phyloP scores from a whole-genome alignment of 2,888 invertebrate genomes.

The Chesias legatella region DNA sequence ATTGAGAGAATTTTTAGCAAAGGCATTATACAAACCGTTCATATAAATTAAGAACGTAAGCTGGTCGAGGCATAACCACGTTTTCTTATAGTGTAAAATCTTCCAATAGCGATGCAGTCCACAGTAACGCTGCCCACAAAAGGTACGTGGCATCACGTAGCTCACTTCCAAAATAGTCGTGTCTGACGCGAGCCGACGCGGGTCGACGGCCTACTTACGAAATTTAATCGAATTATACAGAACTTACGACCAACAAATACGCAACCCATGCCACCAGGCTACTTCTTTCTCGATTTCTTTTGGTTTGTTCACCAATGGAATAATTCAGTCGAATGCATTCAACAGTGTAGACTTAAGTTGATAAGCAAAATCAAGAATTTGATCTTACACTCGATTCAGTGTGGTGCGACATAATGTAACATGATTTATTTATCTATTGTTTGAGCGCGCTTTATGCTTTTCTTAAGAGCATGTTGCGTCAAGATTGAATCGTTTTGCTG shows the following conservation, averaged over 20 bases:
- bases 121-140: conserved; percentile 57
- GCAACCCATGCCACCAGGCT: conserved; percentile 37
- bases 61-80: conserved; percentile 65
- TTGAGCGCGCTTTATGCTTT: conserved; percentile 49
- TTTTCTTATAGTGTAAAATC: conserved; percentile 66
- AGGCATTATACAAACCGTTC: conserved; percentile 43
- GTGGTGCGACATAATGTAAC: conserved; percentile 51
- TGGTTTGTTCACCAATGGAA: conserved; percentile 36
- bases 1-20: conserved; percentile 29
- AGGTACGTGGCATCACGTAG: conserved; percentile 70
- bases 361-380: conserved; percentile 33
- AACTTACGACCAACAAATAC: conserved; percentile 48
- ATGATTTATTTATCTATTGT: conserved; percentile 73
- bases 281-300: conserved; percentile 33
- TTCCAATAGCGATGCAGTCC: conserved; percentile 57
- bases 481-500: conserved; percentile 42
- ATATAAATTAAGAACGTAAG: conserved; percentile 49
- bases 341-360: background rate
- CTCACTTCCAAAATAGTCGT: conserved; percentile 55
- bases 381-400: conserved; percentile 43
- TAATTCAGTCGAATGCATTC: conserved; percentile 1
- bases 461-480: conserved; percentile 27
- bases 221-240: conserved; percentile 63
- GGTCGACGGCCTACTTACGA: conserved; percentile 61
- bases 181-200: conserved; percentile 39